Percentiles rank a stretch among this genome's conserved stretches.
These are phyloP conservation scores for Nemurella pictetii DNA, from an alignment of 2,888 invertebrate genomes.

Conservation along the genomic window DNA sequence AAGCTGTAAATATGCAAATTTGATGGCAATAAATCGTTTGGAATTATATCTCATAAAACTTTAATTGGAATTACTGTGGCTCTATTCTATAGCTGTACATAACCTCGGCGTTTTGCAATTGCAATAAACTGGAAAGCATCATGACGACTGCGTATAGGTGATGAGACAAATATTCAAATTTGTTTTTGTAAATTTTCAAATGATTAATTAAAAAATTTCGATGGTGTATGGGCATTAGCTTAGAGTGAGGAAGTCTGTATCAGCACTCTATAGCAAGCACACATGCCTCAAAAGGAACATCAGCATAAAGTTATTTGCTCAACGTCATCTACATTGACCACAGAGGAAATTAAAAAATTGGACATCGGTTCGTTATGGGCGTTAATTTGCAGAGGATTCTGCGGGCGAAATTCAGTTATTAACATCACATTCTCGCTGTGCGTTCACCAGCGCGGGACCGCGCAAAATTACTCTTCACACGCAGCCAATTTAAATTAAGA, in stretches of 20 bases:
- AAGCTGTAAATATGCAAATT: conserved; percentile 2
- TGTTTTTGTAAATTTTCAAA: no score
- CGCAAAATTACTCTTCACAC: neutral
- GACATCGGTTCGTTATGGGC: neutral
- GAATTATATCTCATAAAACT: conserved; percentile 10
- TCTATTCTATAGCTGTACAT: neutral
- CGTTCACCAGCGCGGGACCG: no score
- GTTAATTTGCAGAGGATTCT: neutral
- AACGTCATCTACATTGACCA: neutral
- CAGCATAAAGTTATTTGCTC: neutral
- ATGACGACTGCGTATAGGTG: neutral
- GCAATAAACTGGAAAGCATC: neutral
- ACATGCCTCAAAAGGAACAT: neutral
- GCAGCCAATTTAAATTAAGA: neutral
- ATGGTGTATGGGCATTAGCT: no score
- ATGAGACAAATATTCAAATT: neutral
- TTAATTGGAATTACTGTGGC: conserved; percentile 14
- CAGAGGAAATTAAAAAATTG: neutral
- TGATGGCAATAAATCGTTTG: conserved; percentile 11
- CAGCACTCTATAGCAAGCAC: no score
- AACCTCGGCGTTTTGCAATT: neutral
- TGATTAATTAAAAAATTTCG: no score
- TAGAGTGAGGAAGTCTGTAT: no score
- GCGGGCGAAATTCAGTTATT: no score
- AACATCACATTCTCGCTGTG: no score